phyloP scores from a whole-genome alignment of 2,797 vertebrate species.

The Nasua narica region DNA sequence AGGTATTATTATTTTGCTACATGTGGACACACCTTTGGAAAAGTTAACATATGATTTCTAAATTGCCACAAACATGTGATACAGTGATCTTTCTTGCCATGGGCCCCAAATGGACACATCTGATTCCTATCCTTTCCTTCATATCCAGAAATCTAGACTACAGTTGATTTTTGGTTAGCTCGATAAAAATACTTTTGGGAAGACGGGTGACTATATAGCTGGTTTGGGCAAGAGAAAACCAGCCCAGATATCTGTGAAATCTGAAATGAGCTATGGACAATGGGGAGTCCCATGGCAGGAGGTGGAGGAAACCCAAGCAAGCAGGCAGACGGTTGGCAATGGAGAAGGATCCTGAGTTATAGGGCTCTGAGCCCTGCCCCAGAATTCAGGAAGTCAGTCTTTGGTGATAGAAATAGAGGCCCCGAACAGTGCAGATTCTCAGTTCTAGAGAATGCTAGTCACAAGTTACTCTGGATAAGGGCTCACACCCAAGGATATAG shows the following conservation, averaged over 20 bases:
- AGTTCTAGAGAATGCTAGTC: neutral
- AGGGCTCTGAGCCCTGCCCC: neutral
- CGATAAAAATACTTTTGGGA: neutral
- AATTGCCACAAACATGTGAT: neutral
- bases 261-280: neutral
- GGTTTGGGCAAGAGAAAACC: neutral
- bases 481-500: neutral
- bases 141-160: neutral
- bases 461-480: neutral
- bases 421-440: neutral
- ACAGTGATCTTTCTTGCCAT: neutral
- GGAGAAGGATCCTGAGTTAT: neutral
- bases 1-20: neutral
- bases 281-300: neutral
- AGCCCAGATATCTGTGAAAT: neutral
- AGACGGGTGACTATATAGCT: neutral
- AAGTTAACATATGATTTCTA: neutral
- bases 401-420: neutral
- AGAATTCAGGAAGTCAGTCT: neutral
- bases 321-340: neutral
- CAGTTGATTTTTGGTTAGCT: slow-evolving; percentile 10
- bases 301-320: neutral
- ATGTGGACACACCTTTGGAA: neutral
- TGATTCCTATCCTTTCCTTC: neutral
- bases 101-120: neutral